Conservation (phyloP, 2,113 vertebrate genomes). For the Microtus oregoni region DNA sequence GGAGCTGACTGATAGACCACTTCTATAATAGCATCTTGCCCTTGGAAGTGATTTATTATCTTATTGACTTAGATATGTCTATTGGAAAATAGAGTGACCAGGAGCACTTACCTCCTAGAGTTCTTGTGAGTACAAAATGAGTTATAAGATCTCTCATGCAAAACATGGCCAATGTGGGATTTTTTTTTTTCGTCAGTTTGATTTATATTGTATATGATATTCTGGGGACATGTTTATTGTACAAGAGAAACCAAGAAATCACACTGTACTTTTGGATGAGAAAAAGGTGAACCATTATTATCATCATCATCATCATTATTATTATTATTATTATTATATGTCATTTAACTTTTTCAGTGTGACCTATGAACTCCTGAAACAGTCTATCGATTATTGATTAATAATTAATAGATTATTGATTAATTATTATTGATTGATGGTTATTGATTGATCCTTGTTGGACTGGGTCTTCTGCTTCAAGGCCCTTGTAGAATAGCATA, state of each 20-base stretch:
- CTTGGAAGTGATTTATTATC: slow-evolving; percentile 10
- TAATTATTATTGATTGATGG: neutral
- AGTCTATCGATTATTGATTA: neutral
- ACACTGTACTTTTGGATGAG: neutral
- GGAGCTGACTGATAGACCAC: neutral
- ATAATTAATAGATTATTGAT: too few species aligned
- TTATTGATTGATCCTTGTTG: neutral
- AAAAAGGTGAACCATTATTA: neutral
- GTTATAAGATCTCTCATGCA: neutral
- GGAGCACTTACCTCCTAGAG: neutral
- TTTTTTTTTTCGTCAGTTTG: neutral
- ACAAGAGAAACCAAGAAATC: neutral
- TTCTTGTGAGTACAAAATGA: neutral
- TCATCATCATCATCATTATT: neutral
- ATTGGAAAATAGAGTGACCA: neutral
- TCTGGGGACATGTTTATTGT: neutral
- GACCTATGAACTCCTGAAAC: neutral
- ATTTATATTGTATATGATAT: neutral
- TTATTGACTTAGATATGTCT: neutral
- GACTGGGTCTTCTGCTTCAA: neutral
- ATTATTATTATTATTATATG: neutral
- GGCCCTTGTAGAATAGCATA: neutral
- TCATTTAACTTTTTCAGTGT: neutral
- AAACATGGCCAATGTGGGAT: neutral
- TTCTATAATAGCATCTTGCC: neutral